A percentile compares a stretch with the other conserved stretches of the same genome.
phyloP scores from a whole-genome alignment of 2,113 vertebrate genomes.

The Nesogale talazaci region DNA sequence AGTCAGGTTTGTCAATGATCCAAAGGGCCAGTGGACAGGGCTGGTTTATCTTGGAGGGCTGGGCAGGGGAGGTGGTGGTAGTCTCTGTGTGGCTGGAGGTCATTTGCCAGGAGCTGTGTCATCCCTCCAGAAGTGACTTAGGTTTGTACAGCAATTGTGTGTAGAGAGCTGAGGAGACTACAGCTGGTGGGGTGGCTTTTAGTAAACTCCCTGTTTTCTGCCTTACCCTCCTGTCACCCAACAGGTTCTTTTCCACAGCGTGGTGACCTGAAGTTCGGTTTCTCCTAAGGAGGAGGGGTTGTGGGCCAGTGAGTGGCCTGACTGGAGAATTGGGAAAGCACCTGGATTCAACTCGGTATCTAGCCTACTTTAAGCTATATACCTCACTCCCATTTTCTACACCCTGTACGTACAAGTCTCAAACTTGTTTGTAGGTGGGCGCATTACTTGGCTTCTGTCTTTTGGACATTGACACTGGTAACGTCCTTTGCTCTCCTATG shows the following conservation, averaged over 20 bases:
- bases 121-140: slow-evolving; percentile 32
- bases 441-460: no score
- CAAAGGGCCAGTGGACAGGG: background rate
- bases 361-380: background rate
- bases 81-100: background rate
- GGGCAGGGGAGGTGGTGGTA: background rate
- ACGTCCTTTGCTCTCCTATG: no score
- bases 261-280: background rate
- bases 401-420: background rate
- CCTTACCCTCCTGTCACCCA: background rate
- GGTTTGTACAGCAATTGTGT: background rate
- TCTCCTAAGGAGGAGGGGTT: background rate
- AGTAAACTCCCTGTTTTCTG: background rate
- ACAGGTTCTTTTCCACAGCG: background rate
- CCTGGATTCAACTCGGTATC: background rate
- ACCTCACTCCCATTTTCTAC: background rate
- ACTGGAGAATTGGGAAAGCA: background rate
- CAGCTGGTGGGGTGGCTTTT: background rate
- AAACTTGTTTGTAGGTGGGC: background rate
- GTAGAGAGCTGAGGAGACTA: background rate
- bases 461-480: no score
- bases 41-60: background rate
- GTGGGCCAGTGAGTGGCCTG: background rate
- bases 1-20: background rate
- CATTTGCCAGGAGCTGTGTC: slow-evolving; percentile 15